Conservation (phyloP, 37 sponge, comb jelly and placozoan genomes). For the Ianthella basta region DNA sequence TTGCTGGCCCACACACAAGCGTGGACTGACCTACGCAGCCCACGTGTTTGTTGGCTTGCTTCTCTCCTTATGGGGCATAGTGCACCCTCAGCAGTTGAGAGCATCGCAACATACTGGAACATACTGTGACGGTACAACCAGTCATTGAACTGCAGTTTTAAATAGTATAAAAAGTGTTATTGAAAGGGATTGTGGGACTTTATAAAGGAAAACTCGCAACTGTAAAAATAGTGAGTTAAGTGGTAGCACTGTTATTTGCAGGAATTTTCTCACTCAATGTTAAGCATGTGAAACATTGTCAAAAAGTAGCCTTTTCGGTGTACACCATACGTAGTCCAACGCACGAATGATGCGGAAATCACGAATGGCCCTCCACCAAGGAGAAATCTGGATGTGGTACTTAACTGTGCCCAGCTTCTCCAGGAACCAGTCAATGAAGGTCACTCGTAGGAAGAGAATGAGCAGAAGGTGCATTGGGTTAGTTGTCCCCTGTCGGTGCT, state of each 20-base stretch:
- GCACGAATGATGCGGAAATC: constrained; percentile 27
- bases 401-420: constrained; percentile 58
- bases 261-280: too few species aligned
- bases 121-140: too few species aligned
- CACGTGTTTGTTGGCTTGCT: too few species aligned
- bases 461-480: constrained; percentile 64
- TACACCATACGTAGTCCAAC: constrained; percentile 62
- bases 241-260: constrained; percentile 16
- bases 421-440: constrained; percentile 70
- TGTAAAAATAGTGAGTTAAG: neutral
- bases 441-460: constrained; percentile 72
- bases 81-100: too few species aligned
- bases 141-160: too few species aligned
- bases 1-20: too few species aligned
- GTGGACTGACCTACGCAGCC: too few species aligned
- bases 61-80: too few species aligned
- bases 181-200: too few species aligned
- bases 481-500: constrained; percentile 59
- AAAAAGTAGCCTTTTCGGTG: constrained; percentile 69
- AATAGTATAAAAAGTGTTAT: too few species aligned
- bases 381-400: constrained; percentile 69
- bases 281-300: constrained; percentile 13
- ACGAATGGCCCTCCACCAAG: constrained; percentile 57
- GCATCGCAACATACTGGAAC: too few species aligned
- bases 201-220: too few species aligned